These are phyloP conservation scores for Eretmocerus hayati DNA, from an alignment of 2,888 invertebrate genomes.

Conservation along the genomic window DNA sequence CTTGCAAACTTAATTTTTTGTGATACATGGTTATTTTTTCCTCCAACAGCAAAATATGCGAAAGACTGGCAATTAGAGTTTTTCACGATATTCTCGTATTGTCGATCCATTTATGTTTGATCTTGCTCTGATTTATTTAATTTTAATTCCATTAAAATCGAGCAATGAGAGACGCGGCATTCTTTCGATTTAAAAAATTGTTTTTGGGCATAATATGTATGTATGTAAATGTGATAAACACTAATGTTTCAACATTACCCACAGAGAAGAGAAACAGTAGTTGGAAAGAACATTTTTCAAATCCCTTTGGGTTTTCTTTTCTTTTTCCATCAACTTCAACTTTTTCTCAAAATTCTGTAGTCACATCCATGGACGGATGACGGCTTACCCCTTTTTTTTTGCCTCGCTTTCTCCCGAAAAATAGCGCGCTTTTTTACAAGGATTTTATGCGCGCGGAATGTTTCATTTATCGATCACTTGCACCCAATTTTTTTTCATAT, in stretches of 20 bases:
- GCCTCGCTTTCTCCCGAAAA: no score
- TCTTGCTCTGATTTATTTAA: constrained; percentile 4
- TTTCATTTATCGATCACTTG: no score
- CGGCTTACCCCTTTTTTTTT: no score
- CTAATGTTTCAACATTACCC: constrained; percentile 13
- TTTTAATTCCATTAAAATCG: constrained; percentile 8
- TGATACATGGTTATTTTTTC: constrained; percentile 9
- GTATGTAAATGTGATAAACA: constrained; percentile 9
- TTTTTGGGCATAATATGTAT: constrained; percentile 21
- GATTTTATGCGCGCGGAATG: no score
- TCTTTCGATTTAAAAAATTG: constrained; percentile 12
- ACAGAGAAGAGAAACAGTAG: constrained; percentile 16
- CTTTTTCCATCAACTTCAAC: neutral
- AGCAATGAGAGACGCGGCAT: constrained; percentile 21
- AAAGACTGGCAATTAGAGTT: constrained; percentile 5
- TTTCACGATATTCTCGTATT: constrained; percentile 13
- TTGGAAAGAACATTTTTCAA: constrained; percentile 6
- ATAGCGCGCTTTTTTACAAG: constrained; percentile 12
- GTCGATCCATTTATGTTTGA: constrained; percentile 20
- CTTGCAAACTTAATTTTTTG: no score
- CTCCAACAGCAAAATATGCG: constrained; percentile 11
- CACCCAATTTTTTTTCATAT: no score
- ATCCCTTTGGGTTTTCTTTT: neutral
- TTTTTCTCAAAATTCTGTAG: constrained; percentile 8
- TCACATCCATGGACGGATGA: constrained; percentile 24